phyloP scores from a whole-genome alignment of 1,140 invertebrate species.

The Pentalonia nigronervosa region DNA sequence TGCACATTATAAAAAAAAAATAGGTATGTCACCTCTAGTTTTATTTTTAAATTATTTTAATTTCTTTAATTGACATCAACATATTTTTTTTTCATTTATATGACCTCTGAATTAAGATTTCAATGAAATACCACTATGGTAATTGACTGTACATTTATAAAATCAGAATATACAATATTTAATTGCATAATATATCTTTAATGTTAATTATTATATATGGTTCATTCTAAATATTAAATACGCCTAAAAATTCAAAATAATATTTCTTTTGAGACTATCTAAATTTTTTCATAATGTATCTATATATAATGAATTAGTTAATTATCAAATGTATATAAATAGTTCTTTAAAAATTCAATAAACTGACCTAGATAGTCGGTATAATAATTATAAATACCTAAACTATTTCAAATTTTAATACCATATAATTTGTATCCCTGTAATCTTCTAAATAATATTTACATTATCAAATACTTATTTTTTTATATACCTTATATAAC shows the following conservation, averaged over 20 bases:
- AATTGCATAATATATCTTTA: background rate
- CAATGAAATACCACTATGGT: background rate
- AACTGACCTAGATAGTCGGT: background rate
- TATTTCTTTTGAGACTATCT: background rate
- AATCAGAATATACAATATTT: background rate
- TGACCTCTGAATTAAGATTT: constrained; percentile 17
- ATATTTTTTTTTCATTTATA: background rate
- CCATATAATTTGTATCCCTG: background rate
- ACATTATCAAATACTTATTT: background rate
- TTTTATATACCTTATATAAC: background rate
- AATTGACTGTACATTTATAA: background rate
- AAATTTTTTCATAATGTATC: background rate
- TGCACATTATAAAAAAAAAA: no score
- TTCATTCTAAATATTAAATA: background rate
- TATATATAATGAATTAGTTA: background rate
- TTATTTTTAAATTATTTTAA: background rate
- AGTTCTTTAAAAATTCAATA: background rate
- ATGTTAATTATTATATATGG: background rate
- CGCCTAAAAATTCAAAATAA: background rate
- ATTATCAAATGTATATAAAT: background rate
- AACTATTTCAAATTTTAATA: background rate
- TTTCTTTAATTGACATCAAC: background rate
- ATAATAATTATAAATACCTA: background rate
- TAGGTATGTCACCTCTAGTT: background rate
- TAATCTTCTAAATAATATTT: background rate